Evolutionary conservation across 1,140 invertebrate genomes (phyloP).

Genomic region (Chelonus insularis): DNA sequence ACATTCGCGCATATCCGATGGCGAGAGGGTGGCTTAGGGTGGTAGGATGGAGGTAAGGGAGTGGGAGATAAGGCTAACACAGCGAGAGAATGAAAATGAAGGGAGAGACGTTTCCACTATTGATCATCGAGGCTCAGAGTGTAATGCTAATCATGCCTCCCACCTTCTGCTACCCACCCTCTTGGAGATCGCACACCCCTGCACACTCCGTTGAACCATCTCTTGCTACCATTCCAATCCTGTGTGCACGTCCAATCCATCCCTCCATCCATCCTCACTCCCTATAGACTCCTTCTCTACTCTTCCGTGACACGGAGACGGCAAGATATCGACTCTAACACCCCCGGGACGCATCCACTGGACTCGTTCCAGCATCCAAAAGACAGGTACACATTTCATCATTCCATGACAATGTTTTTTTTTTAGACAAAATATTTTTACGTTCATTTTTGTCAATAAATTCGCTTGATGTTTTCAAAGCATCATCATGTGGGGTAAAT

Average conservation of each 20-base stretch:
- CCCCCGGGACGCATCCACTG: constrained; percentile 30
- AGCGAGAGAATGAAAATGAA: constrained; percentile 57
- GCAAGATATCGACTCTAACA: constrained; percentile 58
- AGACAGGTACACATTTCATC: constrained; percentile 19
- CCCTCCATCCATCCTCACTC: neutral
- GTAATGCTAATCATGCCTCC: constrained; percentile 60
- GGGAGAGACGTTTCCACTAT: constrained; percentile 61
- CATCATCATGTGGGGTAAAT: no score
- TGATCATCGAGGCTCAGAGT: constrained; percentile 61
- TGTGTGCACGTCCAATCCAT: constrained; percentile 28
- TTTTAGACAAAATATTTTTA: neutral
- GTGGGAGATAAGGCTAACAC: constrained; percentile 56
- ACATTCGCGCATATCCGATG: constrained; percentile 56
- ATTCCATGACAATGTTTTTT: constrained; percentile 8
- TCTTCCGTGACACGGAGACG: constrained; percentile 50
- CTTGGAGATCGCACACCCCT: constrained; percentile 12
- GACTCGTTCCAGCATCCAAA: constrained; percentile 16
- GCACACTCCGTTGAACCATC: constrained; percentile 20
- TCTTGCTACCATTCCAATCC: constrained; percentile 33
- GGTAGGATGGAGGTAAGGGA: constrained; percentile 33
- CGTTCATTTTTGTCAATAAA: no score
- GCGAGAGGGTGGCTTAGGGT: constrained; percentile 39
- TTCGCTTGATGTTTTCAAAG: no score
- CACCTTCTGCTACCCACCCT: constrained; percentile 42
- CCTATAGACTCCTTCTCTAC: constrained; percentile 29